These are phyloP conservation scores for Drepana arcuata DNA, from an alignment of 1,140 invertebrate genomes.

Conservation along the genomic window DNA sequence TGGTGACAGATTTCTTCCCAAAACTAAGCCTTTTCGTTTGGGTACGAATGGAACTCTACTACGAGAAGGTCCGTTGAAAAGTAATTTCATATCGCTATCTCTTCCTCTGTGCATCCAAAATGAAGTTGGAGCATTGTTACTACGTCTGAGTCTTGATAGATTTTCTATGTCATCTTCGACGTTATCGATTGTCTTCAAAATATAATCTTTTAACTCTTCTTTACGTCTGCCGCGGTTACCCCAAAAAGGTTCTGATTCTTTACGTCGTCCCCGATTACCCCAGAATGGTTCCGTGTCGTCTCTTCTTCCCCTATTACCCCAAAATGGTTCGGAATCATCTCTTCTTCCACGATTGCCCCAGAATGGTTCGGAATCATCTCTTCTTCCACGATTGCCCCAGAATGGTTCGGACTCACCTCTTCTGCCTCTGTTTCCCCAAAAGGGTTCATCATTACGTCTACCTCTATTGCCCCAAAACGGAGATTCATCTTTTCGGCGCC, in stretches of 20 bases:
- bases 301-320: conserved; percentile 19
- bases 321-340: conserved; percentile 19
- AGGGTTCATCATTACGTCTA: conserved; percentile 25
- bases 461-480: conserved; percentile 54
- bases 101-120: conserved; percentile 46
- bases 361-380: conserved; percentile 41
- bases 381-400: conserved; percentile 35
- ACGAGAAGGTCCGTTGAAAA: conserved; percentile 26
- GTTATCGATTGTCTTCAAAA: conserved; percentile 31
- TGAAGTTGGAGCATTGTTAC: conserved; percentile 14
- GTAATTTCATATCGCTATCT: conserved; percentile 32
- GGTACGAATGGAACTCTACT: too few relatives aligned
- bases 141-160: conserved; percentile 22
- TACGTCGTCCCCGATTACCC: conserved; percentile 18
- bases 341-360: conserved; percentile 42
- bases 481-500: conserved; percentile 27
- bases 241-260: conserved; percentile 27
- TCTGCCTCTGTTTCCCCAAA: conserved; percentile 20
- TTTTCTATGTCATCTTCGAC: conserved; percentile 34
- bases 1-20: too few relatives aligned
- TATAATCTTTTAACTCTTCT: conserved; percentile 30
- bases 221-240: conserved; percentile 29
- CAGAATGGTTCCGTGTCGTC: conserved; percentile 23
- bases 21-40: too few relatives aligned
- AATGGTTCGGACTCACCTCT: conserved; percentile 24